phyloP scores from a whole-genome alignment of 2,113 vertebrate genomes.

The Gymnobelideus leadbeateri region DNA sequence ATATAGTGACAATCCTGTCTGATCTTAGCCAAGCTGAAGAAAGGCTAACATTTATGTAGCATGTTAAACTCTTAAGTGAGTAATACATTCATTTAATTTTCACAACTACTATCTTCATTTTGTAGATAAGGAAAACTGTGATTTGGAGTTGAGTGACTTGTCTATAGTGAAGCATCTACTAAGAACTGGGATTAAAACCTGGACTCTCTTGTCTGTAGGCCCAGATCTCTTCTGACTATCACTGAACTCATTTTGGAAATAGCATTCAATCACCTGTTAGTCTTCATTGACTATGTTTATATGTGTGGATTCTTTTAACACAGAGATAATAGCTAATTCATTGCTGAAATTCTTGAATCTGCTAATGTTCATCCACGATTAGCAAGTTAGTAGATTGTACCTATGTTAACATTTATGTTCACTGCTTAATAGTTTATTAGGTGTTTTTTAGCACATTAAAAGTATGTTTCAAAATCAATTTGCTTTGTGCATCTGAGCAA shows the following conservation, averaged over 20 bases:
- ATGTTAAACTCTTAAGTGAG: neutral
- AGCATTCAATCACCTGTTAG: neutral
- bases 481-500: neutral
- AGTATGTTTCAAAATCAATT: neutral
- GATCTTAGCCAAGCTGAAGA: neutral
- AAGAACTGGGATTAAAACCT: neutral
- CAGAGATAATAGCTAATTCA: neutral
- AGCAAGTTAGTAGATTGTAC: neutral
- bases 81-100: neutral
- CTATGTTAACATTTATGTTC: constrained; percentile 14
- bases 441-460: neutral
- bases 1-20: neutral
- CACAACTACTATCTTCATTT: neutral
- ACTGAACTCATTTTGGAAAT: neutral
- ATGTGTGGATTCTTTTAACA: neutral
- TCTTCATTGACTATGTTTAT: neutral
- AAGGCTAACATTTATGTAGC: neutral
- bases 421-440: constrained; percentile 8
- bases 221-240: neutral
- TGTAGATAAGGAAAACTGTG: neutral
- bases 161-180: neutral
- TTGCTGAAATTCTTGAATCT: neutral
- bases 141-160: neutral
- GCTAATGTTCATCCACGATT: neutral
- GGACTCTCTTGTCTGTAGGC: neutral